A percentile compares a stretch with the other conserved stretches of the same genome.
Conservation (phyloP, 1,140 invertebrate genomes). For the Lepidurus arcticus region DNA sequence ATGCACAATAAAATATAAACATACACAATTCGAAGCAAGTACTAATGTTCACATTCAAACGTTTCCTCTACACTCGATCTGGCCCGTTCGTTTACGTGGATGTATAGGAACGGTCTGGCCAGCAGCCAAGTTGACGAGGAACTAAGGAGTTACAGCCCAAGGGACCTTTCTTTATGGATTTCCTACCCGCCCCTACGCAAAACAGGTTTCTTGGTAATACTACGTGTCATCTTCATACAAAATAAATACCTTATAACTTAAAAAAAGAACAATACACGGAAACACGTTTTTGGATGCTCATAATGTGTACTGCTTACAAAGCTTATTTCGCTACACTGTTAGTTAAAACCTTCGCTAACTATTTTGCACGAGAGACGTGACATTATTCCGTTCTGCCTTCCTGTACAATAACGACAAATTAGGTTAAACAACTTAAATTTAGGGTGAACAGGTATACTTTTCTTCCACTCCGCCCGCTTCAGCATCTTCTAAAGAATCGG, state of each 20-base stretch:
- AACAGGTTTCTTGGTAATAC: background rate
- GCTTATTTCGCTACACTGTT: too few species aligned
- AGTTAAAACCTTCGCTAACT: too few species aligned
- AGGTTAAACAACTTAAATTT: background rate
- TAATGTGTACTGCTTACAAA: too few species aligned
- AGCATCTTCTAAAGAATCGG: background rate
- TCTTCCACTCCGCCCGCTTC: background rate
- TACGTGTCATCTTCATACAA: too few species aligned
- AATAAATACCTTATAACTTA: too few species aligned
- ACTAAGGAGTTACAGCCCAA: background rate
- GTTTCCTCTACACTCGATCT: background rate
- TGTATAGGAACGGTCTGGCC: background rate
- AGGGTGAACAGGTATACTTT: background rate
- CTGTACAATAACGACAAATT: too few species aligned
- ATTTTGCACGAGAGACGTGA: too few species aligned
- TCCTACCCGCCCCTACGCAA: background rate
- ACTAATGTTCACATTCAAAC: background rate
- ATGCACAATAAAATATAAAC: background rate
- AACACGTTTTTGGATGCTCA: too few species aligned
- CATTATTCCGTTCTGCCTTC: too few species aligned
- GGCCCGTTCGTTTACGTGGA: too few species aligned
- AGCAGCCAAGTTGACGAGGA: background rate
- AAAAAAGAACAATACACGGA: too few species aligned
- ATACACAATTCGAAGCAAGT: background rate
- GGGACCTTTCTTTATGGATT: background rate